Base-by-base conservation (phyloP, 2,888 invertebrate genomes). In the Phortica magna region DNA sequence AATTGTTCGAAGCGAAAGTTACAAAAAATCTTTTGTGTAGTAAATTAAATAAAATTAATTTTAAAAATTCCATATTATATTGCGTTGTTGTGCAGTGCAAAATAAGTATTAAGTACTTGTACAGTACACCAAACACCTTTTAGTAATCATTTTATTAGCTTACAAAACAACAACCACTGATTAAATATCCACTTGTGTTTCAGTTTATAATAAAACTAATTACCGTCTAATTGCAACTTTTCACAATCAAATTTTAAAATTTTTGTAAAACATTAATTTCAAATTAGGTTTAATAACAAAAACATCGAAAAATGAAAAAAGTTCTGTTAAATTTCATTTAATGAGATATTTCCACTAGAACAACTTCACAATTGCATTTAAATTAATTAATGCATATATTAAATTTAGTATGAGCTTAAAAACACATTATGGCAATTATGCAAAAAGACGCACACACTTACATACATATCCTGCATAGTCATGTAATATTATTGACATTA, bases 361-460 rank as follows among this genome's bases (percentile, higher is more conserved):
- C 14, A 48, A 48, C 3, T 48, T 12, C 10, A 48, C 9, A 48
- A 48, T 48, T 14, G 10, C 9, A 48, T 48, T 48, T 48, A 12
- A 48, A 14, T 48, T 12, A 48, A 48, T 48, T 48, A 48, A 48
- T 48, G 48, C 14, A 48, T 12, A 2, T 14, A 48, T 1, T 12
- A 48, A 48, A 48, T 48, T 9, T 9, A 9, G 48, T 12, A 48
- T 48, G 9, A 9, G 76, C 75, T 74, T 76, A 82, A 81, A 81
- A 81, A 55, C 43, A 77, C 80, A 85, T 85, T 83, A 84, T 68
- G 77, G 75, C 68, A 70, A 12, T 41, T 73, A 76, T 14, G 14
- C 9, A 48, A 48, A 48, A 48, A 48, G 10, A 48, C 48, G 7
- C 48, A 48, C 14, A 9, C 3, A 14, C 5, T 2, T 12, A 48